A percentile compares a stretch with the other conserved stretches of the same genome.
phyloP scores from a whole-genome alignment of 1,140 invertebrate genomes.

The Neodiprion fabricii region DNA sequence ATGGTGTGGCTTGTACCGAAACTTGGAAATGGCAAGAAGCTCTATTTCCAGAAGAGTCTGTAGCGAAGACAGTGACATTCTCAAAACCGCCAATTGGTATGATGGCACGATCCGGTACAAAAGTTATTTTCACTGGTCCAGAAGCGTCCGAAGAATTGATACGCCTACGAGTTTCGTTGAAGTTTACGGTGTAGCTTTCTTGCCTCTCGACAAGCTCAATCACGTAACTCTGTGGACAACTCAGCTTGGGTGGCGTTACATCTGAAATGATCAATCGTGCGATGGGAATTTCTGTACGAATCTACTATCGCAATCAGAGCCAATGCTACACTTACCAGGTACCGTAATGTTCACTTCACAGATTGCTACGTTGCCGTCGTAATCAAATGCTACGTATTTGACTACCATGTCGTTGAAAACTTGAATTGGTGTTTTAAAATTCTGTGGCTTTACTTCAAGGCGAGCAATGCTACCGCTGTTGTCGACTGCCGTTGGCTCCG shows the following conservation, averaged over 20 bases:
- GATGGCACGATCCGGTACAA: conserved; percentile 84
- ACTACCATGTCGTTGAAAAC: conserved; percentile 92
- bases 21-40: conserved; percentile 95
- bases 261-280: conserved; percentile 62
- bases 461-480: conserved; percentile 94
- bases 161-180: conserved; percentile 87
- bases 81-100: conserved; percentile 91
- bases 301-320: not conserved
- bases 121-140: conserved; percentile 83
- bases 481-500: conserved; percentile 89
- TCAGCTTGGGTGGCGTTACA: conserved; percentile 90
- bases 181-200: conserved; percentile 89
- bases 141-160: conserved; percentile 91
- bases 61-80: conserved; percentile 92
- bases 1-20: conserved; percentile 90
- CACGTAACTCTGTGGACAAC: conserved; percentile 95
- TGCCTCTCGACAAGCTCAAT: conserved; percentile 90
- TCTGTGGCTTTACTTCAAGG: conserved; percentile 88
- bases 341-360: conserved; percentile 96
- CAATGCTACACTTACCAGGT: conserved; percentile 63
- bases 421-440: conserved; percentile 87
- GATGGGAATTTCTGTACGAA: conserved; percentile 3
- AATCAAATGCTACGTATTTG: conserved; percentile 95
- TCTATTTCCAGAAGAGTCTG: conserved; percentile 88
- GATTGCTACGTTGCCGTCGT: conserved; percentile 96